Evolutionary conservation across 2,888 invertebrate genomes (phyloP), one percentile per base, ranked within the genome.

Genomic region (Caradrina kadenii): DNA sequence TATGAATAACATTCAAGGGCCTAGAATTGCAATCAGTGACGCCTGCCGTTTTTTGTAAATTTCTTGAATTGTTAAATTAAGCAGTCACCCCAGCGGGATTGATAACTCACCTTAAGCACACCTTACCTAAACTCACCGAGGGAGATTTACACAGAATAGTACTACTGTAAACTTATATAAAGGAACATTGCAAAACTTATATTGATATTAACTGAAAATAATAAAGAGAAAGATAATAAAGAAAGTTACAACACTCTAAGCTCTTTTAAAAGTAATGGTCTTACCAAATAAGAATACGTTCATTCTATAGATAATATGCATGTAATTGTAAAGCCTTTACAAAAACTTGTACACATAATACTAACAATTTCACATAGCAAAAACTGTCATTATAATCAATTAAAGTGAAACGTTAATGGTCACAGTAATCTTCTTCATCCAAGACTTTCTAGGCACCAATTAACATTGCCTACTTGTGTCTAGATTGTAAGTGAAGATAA

Each of bases 401-500:
- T 84, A 86, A 79, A 74, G 76, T 74, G 82, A 85, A 85, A 79
- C 80, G 76, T 76, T 80, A 73, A 76, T 79, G 83, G 82, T 82
- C 75, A 69, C 67, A 61, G 81, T 80, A 85, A 77, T 83, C 75
- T 80, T 82, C 79, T 80, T 82, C 82, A 70, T 79, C 81, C 72
- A 76, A 76, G 79, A 81, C 88, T 89, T 88, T 89, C 88, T 87
- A 87, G 69, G 73, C 74, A 81, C 85, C 88, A 88, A 88, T 89
- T 89, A 88, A 87, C 76, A 63, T 79, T 82, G 73, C 83, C 79
- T 84, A 79, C 66, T 82, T 81, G 75, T 72, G 78, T 82, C 85
- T 79, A 82, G 84, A 87, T 85, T 78, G 73, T 73, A 86, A 69
- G 60, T 42, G 45, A 63, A 82, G 78, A 77, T 82, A 74, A 63